Conservation (phyloP, 2,888 invertebrate species). For the Salpingus planirostris region DNA sequence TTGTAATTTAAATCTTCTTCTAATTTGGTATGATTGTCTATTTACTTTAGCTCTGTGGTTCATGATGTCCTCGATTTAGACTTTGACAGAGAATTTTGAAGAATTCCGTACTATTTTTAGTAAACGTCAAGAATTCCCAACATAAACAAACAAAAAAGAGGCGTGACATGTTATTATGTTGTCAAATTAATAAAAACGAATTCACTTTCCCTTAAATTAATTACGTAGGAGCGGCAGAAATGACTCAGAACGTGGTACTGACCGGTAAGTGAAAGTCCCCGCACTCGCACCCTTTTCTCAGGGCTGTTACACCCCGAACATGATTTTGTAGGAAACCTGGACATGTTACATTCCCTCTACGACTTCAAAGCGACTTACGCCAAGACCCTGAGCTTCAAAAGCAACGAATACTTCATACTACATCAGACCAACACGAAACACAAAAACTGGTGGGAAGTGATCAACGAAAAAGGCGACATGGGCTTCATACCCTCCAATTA, state of each 20-base stretch:
- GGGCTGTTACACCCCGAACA: too few species aligned
- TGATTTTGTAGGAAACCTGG: conserved; percentile 53
- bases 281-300: not conserved
- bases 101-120: too few species aligned
- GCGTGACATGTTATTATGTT: conserved; percentile 28
- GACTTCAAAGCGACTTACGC: conserved; percentile 78
- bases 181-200: conserved; percentile 13
- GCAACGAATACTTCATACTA: conserved; percentile 71
- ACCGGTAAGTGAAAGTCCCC: conserved; percentile 19
- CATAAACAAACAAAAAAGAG: conserved; percentile 32
- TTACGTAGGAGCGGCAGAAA: conserved; percentile 10
- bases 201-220: conserved; percentile 11
- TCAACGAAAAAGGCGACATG: conserved; percentile 70
- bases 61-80: too few species aligned
- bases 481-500: conserved; percentile 85
- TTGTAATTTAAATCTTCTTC: too few species aligned
- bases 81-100: too few species aligned
- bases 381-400: conserved; percentile 72
- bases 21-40: too few species aligned
- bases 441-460: conserved; percentile 83
- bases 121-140: too few species aligned
- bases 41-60: too few species aligned
- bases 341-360: conserved; percentile 76
- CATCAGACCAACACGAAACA: conserved; percentile 72
- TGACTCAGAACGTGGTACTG: conserved; percentile 24